Evolutionary conservation across 2,113 vertebrate species (phyloP).

Genomic region (Chamaea fasciata): DNA sequence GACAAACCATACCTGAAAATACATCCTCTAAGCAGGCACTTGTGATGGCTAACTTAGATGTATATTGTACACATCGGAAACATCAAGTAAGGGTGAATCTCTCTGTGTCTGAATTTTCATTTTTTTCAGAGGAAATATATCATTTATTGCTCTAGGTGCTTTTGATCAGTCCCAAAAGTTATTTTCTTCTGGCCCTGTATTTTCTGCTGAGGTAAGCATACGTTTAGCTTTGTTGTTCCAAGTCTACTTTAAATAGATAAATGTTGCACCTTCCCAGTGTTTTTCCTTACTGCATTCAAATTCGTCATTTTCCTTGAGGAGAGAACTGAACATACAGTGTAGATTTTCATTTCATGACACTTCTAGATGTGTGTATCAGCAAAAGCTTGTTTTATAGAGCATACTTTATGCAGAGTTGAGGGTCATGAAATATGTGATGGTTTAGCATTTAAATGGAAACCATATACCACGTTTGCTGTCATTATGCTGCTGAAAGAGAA

Average conservation of each 20-base stretch:
- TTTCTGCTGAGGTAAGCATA: neutral
- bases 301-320: neutral
- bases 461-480: neutral
- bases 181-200: neutral
- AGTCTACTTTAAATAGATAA: neutral
- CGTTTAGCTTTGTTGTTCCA: neutral
- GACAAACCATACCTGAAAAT: neutral
- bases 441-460: conserved; percentile 4
- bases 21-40: neutral
- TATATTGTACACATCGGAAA: neutral
- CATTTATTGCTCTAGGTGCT: neutral
- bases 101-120: neutral
- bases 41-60: neutral
- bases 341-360: conserved; percentile 5
- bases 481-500: neutral
- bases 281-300: neutral
- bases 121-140: neutral
- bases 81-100: neutral
- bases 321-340: neutral
- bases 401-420: neutral
- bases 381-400: neutral
- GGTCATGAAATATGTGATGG: neutral
- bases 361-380: conserved; percentile 1
- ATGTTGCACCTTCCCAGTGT: neutral
- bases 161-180: neutral